Evolutionary conservation across 2,797 vertebrate species (phyloP).

Genomic region (Clarias pachynema): DNA sequence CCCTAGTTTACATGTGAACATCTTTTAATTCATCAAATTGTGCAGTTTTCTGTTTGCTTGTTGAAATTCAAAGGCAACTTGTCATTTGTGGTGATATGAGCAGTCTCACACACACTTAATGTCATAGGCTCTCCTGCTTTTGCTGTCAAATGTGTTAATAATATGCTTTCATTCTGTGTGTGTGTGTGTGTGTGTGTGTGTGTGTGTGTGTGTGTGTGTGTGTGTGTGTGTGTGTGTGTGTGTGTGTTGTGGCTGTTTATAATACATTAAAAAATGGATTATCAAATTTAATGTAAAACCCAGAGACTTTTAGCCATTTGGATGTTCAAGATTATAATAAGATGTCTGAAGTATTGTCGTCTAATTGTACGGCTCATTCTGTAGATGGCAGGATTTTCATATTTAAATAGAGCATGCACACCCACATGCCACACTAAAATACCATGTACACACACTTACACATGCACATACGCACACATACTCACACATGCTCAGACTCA

Average conservation of each 20-base stretch:
- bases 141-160: neutral
- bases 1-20: neutral
- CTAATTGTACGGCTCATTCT: conserved; percentile 13
- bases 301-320: neutral
- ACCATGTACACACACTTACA: too few relatives aligned
- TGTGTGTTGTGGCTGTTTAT: conserved; percentile 20
- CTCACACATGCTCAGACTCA: neutral
- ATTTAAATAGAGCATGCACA: conserved; percentile 67
- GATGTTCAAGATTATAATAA: neutral
- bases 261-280: conserved; percentile 34
- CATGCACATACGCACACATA: neutral
- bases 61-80: conserved; percentile 7
- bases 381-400: conserved; percentile 30
- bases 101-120: neutral
- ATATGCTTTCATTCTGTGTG: conserved; percentile 12
- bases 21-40: neutral
- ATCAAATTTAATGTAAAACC: neutral
- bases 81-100: neutral
- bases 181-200: conserved; percentile 6
- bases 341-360: conserved; percentile 11
- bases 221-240: conserved; percentile 9
- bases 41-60: neutral
- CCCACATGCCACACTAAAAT: conserved; percentile 58
- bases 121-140: conserved; percentile 16
- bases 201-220: conserved; percentile 9